These are phyloP conservation scores for Hesperophylax magnus DNA, from an alignment of 1,140 invertebrate species.

Conservation along the genomic window DNA sequence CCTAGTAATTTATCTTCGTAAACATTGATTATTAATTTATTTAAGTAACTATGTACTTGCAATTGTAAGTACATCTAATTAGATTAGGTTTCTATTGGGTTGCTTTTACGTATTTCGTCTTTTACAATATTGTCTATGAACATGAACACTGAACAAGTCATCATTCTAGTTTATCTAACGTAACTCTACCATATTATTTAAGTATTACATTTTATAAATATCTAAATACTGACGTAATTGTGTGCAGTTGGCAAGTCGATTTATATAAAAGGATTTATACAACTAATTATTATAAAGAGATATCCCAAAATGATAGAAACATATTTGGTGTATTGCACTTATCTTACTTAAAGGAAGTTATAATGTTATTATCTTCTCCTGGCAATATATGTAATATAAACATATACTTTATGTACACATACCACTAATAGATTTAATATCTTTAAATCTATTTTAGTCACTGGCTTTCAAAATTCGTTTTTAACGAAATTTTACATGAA, in stretches of 20 bases:
- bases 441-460: slow-evolving; percentile 37
- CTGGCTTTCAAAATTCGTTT: slow-evolving; percentile 46
- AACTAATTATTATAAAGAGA: neutral
- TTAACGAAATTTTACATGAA: slow-evolving; percentile 44
- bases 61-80: slow-evolving; percentile 28
- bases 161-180: neutral
- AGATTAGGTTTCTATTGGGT: neutral
- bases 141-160: neutral
- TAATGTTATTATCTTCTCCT: neutral
- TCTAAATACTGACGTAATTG: slow-evolving; percentile 51
- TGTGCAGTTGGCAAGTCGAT: slow-evolving; percentile 53
- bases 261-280: slow-evolving; percentile 34
- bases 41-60: neutral
- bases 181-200: neutral
- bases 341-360: slow-evolving; percentile 17
- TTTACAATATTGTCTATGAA: slow-evolving; percentile 17
- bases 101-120: slow-evolving; percentile 21
- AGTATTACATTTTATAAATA: slow-evolving; percentile 48
- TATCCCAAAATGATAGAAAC: slow-evolving; percentile 50
- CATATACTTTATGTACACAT: neutral
- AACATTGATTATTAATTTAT: neutral
- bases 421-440: neutral
- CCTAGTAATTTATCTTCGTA: neutral
- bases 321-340: slow-evolving; percentile 58
- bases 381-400: slow-evolving; percentile 13